A percentile compares a stretch with the other conserved stretches of the same genome.
Conservation (phyloP, 1,140 invertebrate genomes). For the Drosophila mojavensis region DNA sequence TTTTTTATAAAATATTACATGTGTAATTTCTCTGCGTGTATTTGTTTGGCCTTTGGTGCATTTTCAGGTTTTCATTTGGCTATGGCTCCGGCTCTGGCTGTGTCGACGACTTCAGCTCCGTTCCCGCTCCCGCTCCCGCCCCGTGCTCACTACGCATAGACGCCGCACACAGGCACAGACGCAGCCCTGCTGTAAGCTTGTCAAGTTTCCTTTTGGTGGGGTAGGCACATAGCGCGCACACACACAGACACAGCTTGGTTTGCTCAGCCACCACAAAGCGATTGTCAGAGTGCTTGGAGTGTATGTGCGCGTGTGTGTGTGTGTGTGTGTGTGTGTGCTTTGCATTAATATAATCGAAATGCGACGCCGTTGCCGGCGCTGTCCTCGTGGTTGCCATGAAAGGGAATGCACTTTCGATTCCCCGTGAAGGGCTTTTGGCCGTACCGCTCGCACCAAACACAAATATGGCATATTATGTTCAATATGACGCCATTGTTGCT, state of each 20-base stretch:
- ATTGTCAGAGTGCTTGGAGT: constrained; percentile 27
- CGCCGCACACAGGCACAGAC: constrained; percentile 13
- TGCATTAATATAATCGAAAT: constrained; percentile 82
- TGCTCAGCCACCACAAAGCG: constrained; percentile 65
- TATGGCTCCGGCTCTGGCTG: constrained; percentile 13
- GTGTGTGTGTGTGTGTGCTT: constrained; percentile 54
- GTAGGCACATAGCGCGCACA: constrained; percentile 60
- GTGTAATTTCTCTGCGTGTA: constrained; percentile 34
- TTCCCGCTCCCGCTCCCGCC: not conserved
- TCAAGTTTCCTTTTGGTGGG: constrained; percentile 81
- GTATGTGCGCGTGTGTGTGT: constrained; percentile 3
- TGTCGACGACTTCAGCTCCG: constrained; percentile 5
- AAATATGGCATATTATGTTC: constrained; percentile 82
- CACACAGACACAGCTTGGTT: constrained; percentile 45
- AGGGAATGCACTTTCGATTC: constrained; percentile 82
- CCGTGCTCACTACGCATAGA: constrained; percentile 31
- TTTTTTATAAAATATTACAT: too few relatives aligned
- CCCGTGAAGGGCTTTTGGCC: constrained; percentile 58
- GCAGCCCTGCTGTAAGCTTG: constrained; percentile 57
- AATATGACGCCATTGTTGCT: constrained; percentile 73
- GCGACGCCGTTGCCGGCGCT: constrained; percentile 56
- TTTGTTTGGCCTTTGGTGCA: constrained; percentile 35
- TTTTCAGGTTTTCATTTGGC: constrained; percentile 47
- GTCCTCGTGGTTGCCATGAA: constrained; percentile 69
- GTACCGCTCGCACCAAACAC: constrained; percentile 46